Evolutionary conservation across 2,113 vertebrate genomes (phyloP).

Genomic region (Trachemys scripta): DNA sequence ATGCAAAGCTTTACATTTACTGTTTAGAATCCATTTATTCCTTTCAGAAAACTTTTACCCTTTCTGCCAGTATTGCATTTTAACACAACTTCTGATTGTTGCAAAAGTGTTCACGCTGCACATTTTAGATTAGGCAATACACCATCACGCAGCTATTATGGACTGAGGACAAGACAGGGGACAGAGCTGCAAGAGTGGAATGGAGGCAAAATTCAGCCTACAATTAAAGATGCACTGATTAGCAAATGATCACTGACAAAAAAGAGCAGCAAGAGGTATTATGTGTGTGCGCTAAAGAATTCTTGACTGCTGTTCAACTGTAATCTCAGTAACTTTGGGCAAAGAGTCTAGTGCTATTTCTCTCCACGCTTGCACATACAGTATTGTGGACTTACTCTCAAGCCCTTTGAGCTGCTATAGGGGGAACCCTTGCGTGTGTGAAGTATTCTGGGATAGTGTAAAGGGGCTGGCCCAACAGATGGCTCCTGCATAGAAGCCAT

Average conservation of each 20-base stretch:
- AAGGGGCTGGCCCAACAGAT: not conserved
- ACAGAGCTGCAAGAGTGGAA: not conserved
- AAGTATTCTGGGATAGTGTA: not conserved
- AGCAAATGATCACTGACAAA: not conserved
- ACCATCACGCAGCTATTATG: not conserved
- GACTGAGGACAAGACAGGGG: not conserved
- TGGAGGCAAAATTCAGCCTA: not conserved
- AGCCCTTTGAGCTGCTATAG: not conserved
- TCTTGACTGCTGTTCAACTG: not conserved
- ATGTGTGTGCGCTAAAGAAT: not conserved
- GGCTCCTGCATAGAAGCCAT: not conserved
- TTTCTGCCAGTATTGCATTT: not conserved
- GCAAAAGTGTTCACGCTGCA: not conserved
- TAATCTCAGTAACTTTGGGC: not conserved
- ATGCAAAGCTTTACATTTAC: not conserved
- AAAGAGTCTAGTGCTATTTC: not conserved
- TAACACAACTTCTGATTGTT: not conserved
- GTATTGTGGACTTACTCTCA: not conserved
- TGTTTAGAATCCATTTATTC: not conserved
- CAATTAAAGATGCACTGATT: not conserved
- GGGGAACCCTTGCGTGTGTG: not conserved
- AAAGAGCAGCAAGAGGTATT: not conserved
- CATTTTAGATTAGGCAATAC: accelerated
- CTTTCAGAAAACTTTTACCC: not conserved
- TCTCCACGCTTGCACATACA: not conserved